Conservation (phyloP, 2,113 vertebrate species). For the Ochotona curzoniae region DNA sequence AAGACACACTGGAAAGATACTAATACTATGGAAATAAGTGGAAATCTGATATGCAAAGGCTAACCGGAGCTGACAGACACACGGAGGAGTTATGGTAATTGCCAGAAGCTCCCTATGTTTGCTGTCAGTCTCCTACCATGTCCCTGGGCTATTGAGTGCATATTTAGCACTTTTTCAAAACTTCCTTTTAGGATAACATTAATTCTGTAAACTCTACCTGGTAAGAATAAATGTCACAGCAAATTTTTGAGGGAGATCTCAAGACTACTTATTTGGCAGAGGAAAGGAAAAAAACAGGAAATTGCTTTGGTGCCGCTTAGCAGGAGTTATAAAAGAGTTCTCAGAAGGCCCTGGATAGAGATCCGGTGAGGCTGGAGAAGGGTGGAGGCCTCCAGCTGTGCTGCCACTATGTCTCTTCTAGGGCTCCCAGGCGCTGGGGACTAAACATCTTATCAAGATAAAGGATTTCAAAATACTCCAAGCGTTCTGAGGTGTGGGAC, state of each 20-base stretch:
- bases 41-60: neutral
- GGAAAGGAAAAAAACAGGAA: slow-evolving; percentile 6
- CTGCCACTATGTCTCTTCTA: neutral
- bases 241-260: slow-evolving; percentile 2
- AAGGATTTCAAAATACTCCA: neutral
- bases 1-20: neutral
- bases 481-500: neutral
- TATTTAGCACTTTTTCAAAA: neutral
- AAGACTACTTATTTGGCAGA: neutral
- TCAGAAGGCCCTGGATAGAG: neutral
- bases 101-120: neutral
- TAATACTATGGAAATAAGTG: neutral
- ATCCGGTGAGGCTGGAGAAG: neutral
- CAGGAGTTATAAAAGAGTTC: neutral
- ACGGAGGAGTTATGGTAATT: neutral
- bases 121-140: neutral
- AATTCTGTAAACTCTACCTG: neutral
- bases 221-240: slow-evolving; percentile 11
- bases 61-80: neutral
- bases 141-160: neutral
- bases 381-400: neutral
- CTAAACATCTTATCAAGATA: neutral
- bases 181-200: neutral
- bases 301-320: neutral
- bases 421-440: neutral